These are phyloP conservation scores for Onychostoma macrolepis DNA, from an alignment of 2,113 vertebrate species.

Conservation along the genomic window DNA sequence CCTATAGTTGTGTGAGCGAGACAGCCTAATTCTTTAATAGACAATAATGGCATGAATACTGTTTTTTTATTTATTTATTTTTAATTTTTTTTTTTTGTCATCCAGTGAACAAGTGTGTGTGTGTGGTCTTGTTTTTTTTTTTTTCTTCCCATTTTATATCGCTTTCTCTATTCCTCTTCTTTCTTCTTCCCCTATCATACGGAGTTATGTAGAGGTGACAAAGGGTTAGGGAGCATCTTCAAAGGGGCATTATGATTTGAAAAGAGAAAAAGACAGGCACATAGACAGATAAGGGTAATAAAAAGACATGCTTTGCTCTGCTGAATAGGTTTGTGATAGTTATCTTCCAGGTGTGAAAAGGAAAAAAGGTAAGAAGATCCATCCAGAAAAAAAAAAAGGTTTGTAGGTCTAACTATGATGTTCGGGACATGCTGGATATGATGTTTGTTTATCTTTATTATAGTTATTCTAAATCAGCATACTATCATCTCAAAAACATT, in stretches of 20 bases:
- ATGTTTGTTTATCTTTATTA: background rate
- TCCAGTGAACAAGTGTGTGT: conserved; percentile 58
- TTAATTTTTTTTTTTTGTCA: background rate
- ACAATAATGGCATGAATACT: conserved; percentile 38
- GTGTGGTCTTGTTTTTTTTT: conserved; percentile 54
- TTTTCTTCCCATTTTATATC: conserved; percentile 30
- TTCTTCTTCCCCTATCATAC: conserved; percentile 58
- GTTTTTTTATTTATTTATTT: background rate
- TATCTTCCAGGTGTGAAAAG: conserved; percentile 70
- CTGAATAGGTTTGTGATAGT: conserved; percentile 63
- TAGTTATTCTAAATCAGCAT: too few relatives aligned
- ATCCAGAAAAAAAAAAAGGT: background rate
- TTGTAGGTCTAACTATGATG: background rate
- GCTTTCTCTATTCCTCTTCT: conserved; percentile 31
- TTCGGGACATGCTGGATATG: background rate
- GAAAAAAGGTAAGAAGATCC: conserved; percentile 47
- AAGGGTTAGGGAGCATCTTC: conserved; percentile 58
- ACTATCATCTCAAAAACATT: too few relatives aligned
- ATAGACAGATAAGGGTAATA: conserved; percentile 51
- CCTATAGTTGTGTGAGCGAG: background rate
- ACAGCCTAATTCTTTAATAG: background rate
- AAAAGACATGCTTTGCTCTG: conserved; percentile 41
- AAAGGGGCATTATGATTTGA: conserved; percentile 58
- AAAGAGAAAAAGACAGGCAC: conserved; percentile 33
- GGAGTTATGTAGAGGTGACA: conserved; percentile 54